Conservation (phyloP, 2,113 vertebrate genomes). For the Chionodraco myersi region DNA sequence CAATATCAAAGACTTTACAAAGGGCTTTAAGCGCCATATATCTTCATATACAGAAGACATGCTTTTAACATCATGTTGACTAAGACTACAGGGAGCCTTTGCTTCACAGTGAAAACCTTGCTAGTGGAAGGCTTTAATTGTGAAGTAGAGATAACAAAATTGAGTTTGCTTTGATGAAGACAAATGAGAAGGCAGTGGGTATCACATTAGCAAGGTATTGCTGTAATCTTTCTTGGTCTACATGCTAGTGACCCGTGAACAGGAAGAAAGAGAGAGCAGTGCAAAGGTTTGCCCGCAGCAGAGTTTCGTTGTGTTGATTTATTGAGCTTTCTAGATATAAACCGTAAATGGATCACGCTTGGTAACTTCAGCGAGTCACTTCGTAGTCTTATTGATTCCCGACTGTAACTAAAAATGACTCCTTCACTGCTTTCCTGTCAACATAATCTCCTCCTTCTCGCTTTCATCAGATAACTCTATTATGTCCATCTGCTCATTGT, state of each 20-base stretch:
- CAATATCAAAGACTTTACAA: not conserved
- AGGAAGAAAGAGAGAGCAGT: not conserved
- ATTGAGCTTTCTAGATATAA: slow-evolving; percentile 26
- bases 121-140: not conserved
- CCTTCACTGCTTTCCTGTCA: slow-evolving; percentile 19
- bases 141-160: not conserved
- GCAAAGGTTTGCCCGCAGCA: not conserved
- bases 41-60: not conserved
- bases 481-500: slow-evolving; percentile 22
- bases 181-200: not conserved
- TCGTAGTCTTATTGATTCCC: slow-evolving; percentile 45
- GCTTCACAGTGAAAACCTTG: not conserved
- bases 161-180: not conserved
- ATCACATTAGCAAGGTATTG: not conserved
- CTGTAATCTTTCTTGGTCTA: not conserved
- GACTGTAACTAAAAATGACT: slow-evolving; percentile 15
- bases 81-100: not conserved
- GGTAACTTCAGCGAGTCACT: slow-evolving; percentile 40
- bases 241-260: not conserved
- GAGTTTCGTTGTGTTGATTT: slow-evolving; percentile 33
- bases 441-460: not conserved
- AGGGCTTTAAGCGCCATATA: not conserved
- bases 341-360: slow-evolving; percentile 36
- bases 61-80: not conserved
- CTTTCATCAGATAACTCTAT: not conserved